Percentiles rank a stretch among this genome's conserved stretches.
These are phyloP conservation scores for Agapostemon virescens DNA, from an alignment of 2,888 invertebrate genomes.

Conservation along the genomic window DNA sequence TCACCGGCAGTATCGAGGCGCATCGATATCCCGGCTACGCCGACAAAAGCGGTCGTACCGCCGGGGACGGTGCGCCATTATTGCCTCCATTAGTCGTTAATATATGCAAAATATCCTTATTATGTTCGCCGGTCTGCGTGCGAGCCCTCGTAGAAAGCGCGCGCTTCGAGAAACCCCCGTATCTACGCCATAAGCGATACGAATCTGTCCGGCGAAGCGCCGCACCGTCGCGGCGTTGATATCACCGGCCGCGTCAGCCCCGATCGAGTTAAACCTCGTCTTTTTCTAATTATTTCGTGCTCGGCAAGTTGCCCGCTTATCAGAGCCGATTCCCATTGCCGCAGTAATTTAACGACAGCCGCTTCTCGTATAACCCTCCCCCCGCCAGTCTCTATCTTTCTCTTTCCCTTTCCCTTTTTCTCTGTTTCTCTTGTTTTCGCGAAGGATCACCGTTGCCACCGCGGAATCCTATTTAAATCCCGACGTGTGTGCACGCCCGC, in stretches of 20 bases:
- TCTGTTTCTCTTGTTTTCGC: no score
- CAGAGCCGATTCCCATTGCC: conserved; percentile 56
- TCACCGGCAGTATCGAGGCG: conserved; percentile 13
- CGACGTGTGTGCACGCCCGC: conserved; percentile 39
- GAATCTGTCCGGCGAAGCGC: conserved; percentile 57
- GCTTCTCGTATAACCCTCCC: conserved; percentile 23
- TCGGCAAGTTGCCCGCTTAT: conserved; percentile 58
- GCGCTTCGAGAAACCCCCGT: conserved; percentile 31
- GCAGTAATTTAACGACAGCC: conserved; percentile 56
- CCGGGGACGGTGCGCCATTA: conserved; percentile 65
- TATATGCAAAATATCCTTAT: conserved; percentile 79
- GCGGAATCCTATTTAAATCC: conserved; percentile 56
- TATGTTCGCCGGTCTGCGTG: conserved; percentile 64
- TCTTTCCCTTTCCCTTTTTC: no score
- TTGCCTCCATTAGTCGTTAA: conserved; percentile 76
- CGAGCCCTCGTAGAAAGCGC: conserved; percentile 65
- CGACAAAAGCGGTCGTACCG: conserved; percentile 72
- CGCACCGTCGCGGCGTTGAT: conserved; percentile 49
- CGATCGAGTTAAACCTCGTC: conserved; percentile 67
- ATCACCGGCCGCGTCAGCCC: conserved; percentile 54
- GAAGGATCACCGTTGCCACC: conserved; percentile 25
- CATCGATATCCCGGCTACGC: conserved; percentile 55
- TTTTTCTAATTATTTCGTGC: conserved; percentile 72
- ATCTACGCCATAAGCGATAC: conserved; percentile 51
- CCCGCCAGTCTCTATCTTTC: no score